A percentile compares a stretch with the other conserved stretches of the same genome.
Conservation (phyloP, 2,888 invertebrate species). For the Fragum fragum region DNA sequence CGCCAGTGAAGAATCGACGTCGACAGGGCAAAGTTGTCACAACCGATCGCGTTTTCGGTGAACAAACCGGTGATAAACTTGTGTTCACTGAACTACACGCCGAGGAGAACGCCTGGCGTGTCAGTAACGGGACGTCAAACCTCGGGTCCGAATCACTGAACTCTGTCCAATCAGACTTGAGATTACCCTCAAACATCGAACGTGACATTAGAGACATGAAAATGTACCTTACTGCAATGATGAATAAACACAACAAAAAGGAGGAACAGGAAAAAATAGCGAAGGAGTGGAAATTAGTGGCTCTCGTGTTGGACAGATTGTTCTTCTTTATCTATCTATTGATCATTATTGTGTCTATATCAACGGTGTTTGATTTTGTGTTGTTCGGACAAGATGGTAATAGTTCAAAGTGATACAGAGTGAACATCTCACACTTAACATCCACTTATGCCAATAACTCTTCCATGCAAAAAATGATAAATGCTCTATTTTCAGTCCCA, state of each 20-base stretch:
- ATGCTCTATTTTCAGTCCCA: too few species aligned
- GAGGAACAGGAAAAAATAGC: conserved; percentile 80
- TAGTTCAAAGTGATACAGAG: conserved; percentile 29
- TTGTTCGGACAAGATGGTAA: conserved; percentile 60
- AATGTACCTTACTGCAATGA: conserved; percentile 75
- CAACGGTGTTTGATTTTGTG: conserved; percentile 81
- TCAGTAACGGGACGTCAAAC: conserved; percentile 38
- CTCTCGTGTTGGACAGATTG: conserved; percentile 84
- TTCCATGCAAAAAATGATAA: too few species aligned
- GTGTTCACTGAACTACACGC: conserved; percentile 74
- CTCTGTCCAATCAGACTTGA: conserved; percentile 39
- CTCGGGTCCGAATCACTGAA: conserved; percentile 19
- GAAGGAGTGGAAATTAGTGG: conserved; percentile 85
- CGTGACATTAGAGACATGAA: conserved; percentile 83
- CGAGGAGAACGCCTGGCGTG: conserved; percentile 66
- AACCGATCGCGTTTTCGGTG: conserved; percentile 68
- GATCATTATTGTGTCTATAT: conserved; percentile 82
- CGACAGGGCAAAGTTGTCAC: conserved; percentile 40
- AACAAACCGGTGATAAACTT: conserved; percentile 75
- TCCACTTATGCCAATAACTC: background rate
- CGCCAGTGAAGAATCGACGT: conserved; percentile 32
- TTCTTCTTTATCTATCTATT: conserved; percentile 85
- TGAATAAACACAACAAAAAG: conserved; percentile 77
- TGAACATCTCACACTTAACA: background rate
- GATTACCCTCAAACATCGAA: conserved; percentile 72